These are phyloP conservation scores for Paramuricea clavata DNA, from an alignment of 92 coral and sea anemone species.

Conservation along the genomic window DNA sequence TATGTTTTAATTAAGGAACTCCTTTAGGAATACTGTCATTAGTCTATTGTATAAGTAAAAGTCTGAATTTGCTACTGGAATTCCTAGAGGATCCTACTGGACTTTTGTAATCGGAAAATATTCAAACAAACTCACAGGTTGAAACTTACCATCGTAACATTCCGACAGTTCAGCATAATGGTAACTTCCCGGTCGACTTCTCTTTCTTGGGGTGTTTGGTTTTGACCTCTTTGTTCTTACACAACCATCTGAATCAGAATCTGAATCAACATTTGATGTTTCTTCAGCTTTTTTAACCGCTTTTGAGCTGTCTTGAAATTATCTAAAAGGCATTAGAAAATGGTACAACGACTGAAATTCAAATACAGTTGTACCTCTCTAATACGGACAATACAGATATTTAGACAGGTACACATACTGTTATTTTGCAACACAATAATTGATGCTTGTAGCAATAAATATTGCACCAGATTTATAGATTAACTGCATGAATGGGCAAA, in stretches of 20 bases:
- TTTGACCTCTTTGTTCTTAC: not conserved
- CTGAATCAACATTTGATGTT: not conserved
- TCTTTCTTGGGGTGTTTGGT: not conserved
- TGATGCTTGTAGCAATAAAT: too few species aligned
- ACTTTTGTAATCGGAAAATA: too few species aligned
- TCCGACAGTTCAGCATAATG: conserved; percentile 2
- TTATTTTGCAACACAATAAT: too few species aligned
- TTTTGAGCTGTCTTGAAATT: not conserved
- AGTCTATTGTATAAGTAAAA: too few species aligned
- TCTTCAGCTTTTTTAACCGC: not conserved
- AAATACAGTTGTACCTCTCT: not conserved
- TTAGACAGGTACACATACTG: too few species aligned
- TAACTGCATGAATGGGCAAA: not conserved
- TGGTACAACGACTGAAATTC: not conserved
- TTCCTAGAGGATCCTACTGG: too few species aligned
- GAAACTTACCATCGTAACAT: not conserved
- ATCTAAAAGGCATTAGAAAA: not conserved
- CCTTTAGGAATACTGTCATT: too few species aligned
- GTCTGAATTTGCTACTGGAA: too few species aligned
- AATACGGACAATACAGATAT: not conserved
- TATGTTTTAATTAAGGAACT: too few species aligned
- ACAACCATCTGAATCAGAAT: not conserved
- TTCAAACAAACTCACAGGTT: too few species aligned
- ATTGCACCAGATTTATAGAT: not conserved
- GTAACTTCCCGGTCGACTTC: not conserved